These are phyloP conservation scores for Rafetus swinhoei DNA, from an alignment of 2,113 vertebrate genomes.

Conservation along the genomic window DNA sequence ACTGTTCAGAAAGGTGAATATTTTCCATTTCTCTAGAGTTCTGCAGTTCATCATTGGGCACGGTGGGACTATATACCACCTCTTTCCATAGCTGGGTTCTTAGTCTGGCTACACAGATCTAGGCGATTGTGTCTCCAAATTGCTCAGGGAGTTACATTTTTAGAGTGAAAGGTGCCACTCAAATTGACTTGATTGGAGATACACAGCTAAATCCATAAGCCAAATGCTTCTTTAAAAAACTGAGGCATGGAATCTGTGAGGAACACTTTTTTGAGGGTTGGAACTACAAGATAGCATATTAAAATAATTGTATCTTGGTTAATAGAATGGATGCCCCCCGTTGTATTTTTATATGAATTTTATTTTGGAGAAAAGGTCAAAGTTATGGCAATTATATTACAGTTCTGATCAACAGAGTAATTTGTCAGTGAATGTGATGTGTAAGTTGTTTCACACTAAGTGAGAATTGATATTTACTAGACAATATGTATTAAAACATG, in stretches of 20 bases:
- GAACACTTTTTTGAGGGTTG: background rate
- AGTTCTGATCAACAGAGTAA: accelerated
- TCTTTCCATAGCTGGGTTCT: background rate
- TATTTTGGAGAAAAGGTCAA: background rate
- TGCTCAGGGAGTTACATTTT: background rate
- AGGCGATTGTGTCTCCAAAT: accelerated
- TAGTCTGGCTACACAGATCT: background rate
- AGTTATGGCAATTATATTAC: background rate
- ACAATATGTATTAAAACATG: background rate
- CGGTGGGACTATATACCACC: background rate
- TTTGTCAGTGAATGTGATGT: background rate
- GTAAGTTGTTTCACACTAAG: background rate
- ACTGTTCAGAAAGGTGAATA: background rate
- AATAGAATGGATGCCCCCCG: background rate
- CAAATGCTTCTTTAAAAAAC: background rate
- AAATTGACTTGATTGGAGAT: background rate
- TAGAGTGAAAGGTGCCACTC: background rate
- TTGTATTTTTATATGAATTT: background rate
- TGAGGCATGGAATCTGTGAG: background rate
- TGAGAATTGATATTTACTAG: background rate
- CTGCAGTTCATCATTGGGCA: background rate
- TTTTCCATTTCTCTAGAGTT: conserved; percentile 22
- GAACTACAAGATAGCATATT: background rate
- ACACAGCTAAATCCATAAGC: background rate
- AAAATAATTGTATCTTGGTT: background rate